Evolutionary conservation across 2,888 invertebrate species (phyloP).

Genomic region (Lepidocyrtoides sp.): DNA sequence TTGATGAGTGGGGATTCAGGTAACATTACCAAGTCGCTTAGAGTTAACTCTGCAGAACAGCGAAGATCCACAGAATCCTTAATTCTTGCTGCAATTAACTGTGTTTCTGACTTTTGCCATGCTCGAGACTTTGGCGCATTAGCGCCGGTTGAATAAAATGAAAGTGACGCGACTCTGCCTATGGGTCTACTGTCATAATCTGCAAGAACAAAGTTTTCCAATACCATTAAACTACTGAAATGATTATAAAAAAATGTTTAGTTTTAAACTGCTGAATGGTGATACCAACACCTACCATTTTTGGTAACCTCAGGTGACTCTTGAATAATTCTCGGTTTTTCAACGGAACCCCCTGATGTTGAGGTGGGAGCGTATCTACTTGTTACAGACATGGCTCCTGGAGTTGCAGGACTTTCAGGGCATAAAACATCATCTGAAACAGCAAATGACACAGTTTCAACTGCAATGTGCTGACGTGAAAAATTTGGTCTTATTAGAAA

Average conservation of each 20-base stretch:
- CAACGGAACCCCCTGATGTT: slow-evolving; percentile 55
- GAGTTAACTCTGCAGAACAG: slow-evolving; percentile 48
- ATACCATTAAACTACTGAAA: not conserved
- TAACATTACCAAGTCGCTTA: slow-evolving; percentile 79
- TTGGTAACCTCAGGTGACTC: slow-evolving; percentile 79
- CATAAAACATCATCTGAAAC: slow-evolving; percentile 71
- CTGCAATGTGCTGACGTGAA: no score
- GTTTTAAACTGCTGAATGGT: no score
- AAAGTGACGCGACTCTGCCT: slow-evolving; percentile 66
- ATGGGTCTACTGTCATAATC: slow-evolving; percentile 55
- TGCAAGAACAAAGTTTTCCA: slow-evolving; percentile 1
- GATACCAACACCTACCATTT: slow-evolving; percentile 66
- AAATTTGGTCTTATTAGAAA: not conserved
- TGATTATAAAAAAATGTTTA: not conserved
- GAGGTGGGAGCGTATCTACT: slow-evolving; percentile 60
- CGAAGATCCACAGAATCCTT: slow-evolving; percentile 81
- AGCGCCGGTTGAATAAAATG: slow-evolving; percentile 73
- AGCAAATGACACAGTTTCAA: no score
- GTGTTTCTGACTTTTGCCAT: slow-evolving; percentile 82
- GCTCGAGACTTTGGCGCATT: slow-evolving; percentile 73
- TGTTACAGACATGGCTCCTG: slow-evolving; percentile 22
- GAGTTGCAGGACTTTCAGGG: slow-evolving; percentile 80
- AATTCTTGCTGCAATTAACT: slow-evolving; percentile 83
- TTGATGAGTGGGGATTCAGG: slow-evolving; percentile 28
- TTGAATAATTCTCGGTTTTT: slow-evolving; percentile 63